Evolutionary conservation across 2,113 vertebrate species (phyloP).

Genomic region (Cisticola juncidis): DNA sequence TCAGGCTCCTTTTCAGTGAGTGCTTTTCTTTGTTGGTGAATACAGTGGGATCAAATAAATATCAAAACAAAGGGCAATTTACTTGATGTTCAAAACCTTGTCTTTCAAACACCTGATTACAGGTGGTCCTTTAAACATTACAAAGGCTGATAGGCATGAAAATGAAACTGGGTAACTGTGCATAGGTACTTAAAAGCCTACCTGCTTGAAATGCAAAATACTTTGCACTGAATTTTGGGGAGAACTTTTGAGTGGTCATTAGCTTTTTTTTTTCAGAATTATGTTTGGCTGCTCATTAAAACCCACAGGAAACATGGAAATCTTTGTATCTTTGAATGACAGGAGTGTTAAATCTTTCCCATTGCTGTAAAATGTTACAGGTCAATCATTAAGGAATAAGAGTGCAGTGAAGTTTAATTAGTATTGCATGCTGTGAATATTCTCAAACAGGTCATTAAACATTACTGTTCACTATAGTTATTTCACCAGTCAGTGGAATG

Average conservation of each 20-base stretch:
- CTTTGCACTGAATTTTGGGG: background rate
- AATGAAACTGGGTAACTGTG: background rate
- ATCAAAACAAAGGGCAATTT: background rate
- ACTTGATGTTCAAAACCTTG: background rate
- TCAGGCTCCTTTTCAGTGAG: rapidly evolving
- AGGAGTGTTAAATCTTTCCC: background rate
- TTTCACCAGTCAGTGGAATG: background rate
- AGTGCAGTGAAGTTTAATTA: background rate
- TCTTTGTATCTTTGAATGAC: background rate
- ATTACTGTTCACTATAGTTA: background rate
- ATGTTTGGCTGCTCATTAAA: background rate
- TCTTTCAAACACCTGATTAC: background rate
- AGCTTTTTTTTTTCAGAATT: background rate
- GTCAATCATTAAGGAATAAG: background rate
- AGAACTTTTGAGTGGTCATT: background rate
- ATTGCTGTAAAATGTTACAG: background rate
- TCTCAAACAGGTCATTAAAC: background rate
- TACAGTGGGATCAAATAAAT: background rate
- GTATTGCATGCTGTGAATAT: background rate
- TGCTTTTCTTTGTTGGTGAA: background rate
- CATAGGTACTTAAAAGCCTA: background rate
- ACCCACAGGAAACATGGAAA: background rate
- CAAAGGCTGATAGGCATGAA: background rate
- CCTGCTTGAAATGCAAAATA: background rate
- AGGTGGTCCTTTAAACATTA: background rate